Base-by-base conservation (phyloP, 2,797 vertebrate genomes). In the Bradypodion pumilum region DNA sequence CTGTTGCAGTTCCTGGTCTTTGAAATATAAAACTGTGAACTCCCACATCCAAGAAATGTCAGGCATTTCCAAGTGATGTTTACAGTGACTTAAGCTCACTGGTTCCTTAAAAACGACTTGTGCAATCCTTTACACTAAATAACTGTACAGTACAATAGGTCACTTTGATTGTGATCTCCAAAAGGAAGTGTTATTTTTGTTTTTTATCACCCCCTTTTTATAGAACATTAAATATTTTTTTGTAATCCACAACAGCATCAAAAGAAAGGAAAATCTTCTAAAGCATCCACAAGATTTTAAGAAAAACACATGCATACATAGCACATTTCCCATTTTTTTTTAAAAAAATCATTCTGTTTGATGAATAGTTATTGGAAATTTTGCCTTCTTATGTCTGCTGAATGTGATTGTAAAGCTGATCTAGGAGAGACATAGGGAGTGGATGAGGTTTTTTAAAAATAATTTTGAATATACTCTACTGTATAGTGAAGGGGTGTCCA, bases 1-100 rank as follows among this genome's bases (percentile, higher is more conserved):
- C 94, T 94, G 90, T 90, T 93, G 93, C 94, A 88, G 72, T 91
- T 95, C 78, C 85, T 78, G 91, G 86, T 93, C 95, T 96, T 95
- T 96, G 94, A 96, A 97, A 96, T 87, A 60, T 12, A 79, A 93
- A 95, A 89, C 93, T 29, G 76, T 40, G 85, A 92, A 94, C 93
- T 90, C 89, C 88, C 92, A 94, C 94, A 94, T 94, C 93, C 91
- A 87, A 86, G 91, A 88, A 93, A 85, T 85, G 86, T 77, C 66
- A 87, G 92, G 87, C 87, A 44, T 77, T n/a, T 93, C 91, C 90
- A 93, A 87, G 85, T 90, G 87, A 92, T 83, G 89, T 94, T 95
- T 90, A 83, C 84, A 74, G 91, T 86, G 66, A 83, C 37, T 86
- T 60, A 86, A 81, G 72, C 73, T 85, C 88, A 88, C 32, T 15